Evolutionary conservation across 2,797 vertebrate species (phyloP).

Genomic region (Esox lucius): DNA sequence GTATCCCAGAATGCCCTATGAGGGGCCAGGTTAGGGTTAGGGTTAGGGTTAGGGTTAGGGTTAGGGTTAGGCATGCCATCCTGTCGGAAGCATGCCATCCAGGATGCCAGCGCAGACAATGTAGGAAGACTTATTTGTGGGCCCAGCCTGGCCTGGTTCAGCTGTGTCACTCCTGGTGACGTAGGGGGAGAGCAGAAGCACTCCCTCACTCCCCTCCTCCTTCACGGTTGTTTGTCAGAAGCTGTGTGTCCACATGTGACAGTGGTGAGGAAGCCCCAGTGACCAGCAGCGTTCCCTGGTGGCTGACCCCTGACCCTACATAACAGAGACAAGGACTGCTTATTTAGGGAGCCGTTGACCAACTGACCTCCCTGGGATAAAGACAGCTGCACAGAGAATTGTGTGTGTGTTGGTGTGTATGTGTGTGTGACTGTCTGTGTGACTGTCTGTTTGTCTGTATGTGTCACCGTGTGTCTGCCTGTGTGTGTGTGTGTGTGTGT

Average conservation of each 20-base stretch:
- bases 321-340: constrained; percentile 59
- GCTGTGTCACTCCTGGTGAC: no score
- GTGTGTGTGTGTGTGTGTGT: constrained; percentile 5
- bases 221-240: no score
- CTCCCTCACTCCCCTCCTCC: no score
- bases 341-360: constrained; percentile 67
- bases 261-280: constrained; percentile 44
- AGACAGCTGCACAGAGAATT: constrained; percentile 60
- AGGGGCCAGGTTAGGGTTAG: no score
- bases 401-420: constrained; percentile 8
- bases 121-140: no score
- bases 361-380: constrained; percentile 50
- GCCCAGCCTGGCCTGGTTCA: no score
- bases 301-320: constrained; percentile 54
- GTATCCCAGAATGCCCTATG: no score
- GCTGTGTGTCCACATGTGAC: constrained; percentile 25
- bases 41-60: no score
- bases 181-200: no score
- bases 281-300: constrained; percentile 41
- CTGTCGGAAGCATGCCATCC: no score
- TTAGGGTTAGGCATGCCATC: no score
- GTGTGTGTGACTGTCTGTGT: not conserved
- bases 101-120: no score
- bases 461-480: constrained; percentile 1
- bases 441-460: not conserved